Percentiles rank a stretch among this genome's conserved stretches.
Conservation (phyloP, 2,113 vertebrate genomes). For the Nematolebias whitei region DNA sequence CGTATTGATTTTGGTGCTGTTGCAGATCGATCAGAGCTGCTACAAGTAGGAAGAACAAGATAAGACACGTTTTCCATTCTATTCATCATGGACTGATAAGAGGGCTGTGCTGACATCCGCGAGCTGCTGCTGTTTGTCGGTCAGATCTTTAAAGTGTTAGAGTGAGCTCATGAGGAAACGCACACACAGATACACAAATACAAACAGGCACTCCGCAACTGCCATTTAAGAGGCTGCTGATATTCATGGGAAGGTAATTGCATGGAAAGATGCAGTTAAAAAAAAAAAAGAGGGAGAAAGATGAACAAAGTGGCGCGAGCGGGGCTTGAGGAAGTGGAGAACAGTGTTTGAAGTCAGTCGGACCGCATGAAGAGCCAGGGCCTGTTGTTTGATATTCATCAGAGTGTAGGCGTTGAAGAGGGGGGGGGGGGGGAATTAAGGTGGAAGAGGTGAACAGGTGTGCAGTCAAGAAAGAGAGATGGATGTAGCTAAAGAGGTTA, state of each 20-base stretch:
- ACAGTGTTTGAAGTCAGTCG: slow-evolving; percentile 69
- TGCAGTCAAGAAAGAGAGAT: slow-evolving; percentile 42
- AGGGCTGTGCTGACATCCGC: slow-evolving; percentile 69
- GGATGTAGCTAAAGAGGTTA: slow-evolving; percentile 14
- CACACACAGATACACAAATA: slow-evolving; percentile 6
- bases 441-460: slow-evolving; percentile 74
- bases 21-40: slow-evolving; percentile 69
- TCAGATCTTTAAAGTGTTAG: slow-evolving; percentile 60
- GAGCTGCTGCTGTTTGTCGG: slow-evolving; percentile 59
- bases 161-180: slow-evolving; percentile 58
- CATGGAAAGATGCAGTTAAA: slow-evolving; percentile 50
- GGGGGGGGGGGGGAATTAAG: slow-evolving; percentile 56
- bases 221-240: slow-evolving; percentile 61
- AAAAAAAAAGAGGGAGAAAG: slow-evolving; percentile 38
- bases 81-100: slow-evolving; percentile 74
- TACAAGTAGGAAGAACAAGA: slow-evolving; percentile 71
- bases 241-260: slow-evolving; percentile 66
- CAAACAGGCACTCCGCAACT: slow-evolving; percentile 13
- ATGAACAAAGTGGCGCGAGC: slow-evolving; percentile 51
- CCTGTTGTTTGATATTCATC: slow-evolving; percentile 81
- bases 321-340: slow-evolving; percentile 50
- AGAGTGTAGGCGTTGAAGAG: slow-evolving; percentile 75
- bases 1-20: slow-evolving; percentile 72
- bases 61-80: slow-evolving; percentile 75
- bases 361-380: slow-evolving; percentile 48